phyloP scores from a whole-genome alignment of 2,113 vertebrate genomes.

The Procavia capensis region DNA sequence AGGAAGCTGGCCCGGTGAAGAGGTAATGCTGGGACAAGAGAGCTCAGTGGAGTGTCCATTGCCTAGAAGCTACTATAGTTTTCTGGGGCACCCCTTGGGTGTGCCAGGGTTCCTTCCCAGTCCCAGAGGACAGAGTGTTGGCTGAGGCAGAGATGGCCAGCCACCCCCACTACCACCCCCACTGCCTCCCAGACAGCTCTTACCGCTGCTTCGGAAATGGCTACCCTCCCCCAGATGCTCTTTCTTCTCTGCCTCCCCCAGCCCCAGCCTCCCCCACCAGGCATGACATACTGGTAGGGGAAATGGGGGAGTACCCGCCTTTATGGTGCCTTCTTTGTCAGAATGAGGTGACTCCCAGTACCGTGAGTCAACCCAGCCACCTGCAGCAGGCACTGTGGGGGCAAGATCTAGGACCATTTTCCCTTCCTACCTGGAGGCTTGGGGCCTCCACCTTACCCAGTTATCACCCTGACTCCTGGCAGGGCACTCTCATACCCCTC shows the following conservation, averaged over 20 bases:
- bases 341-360: slow-evolving; percentile 71
- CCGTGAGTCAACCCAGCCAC: slow-evolving; percentile 78
- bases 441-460: background rate
- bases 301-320: slow-evolving; percentile 67
- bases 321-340: slow-evolving; percentile 73
- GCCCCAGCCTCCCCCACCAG: slow-evolving; percentile 68
- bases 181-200: slow-evolving; percentile 69
- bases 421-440: slow-evolving; percentile 20
- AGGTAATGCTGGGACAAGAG: slow-evolving; percentile 68
- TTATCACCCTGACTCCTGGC: slow-evolving; percentile 17
- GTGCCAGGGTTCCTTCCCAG: slow-evolving; percentile 29
- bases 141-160: slow-evolving; percentile 64
- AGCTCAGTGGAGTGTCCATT: background rate
- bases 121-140: slow-evolving; percentile 6
- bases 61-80: background rate
- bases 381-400: slow-evolving; percentile 52
- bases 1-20: background rate
- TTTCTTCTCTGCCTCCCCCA: slow-evolving; percentile 80
- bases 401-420: slow-evolving; percentile 25
- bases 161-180: slow-evolving; percentile 46
- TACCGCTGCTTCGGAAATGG: slow-evolving; percentile 79
- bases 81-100: background rate
- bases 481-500: background rate
- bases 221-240: slow-evolving; percentile 77
- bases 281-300: slow-evolving; percentile 70